Base-by-base conservation (phyloP, 2,113 vertebrate genomes). In the Calyptommatus sinebrachiatus region DNA sequence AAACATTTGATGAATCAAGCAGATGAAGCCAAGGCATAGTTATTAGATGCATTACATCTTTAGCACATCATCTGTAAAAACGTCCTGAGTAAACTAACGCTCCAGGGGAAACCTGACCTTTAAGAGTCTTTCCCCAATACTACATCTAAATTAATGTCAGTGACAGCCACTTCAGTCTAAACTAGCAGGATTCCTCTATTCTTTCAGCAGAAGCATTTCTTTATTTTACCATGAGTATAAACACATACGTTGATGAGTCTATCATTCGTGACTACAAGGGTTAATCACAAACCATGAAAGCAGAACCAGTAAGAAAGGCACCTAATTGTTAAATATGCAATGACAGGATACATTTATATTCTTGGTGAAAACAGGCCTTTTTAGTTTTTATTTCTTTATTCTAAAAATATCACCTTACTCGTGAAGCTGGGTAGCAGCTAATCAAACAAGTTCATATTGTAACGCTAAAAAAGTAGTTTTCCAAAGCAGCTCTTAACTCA, bases 1-100 rank as follows among this genome's bases (percentile, higher is more conserved):
- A 85, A 89, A 88, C 89, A 90, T 84, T 88, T 91, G 92, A 94
- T 93, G 90, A 91, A 92, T 93, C 90, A 93, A 93, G 86, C 67
- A 93, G 87, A 89, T 91, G 82, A 94, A 94, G 85, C 93, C 82
- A 88, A 93, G 84, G 88, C 89, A 83, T 82, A 90, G 90, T 90
- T 93, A 92, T 92, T 89, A 92, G 85, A 89, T 90, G 77, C 79
- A 93, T 87, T 91, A 91, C 86, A 91, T 94, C 92, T 92, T 92
- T 91, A 91, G 90, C 91, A 91, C 81, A 92, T 92, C 91, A 90
- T 89, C 89, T 90, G 88, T 93, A 91, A 94, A 93, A 93, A 91
- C 74, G 84, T 80, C 90, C 86, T 86, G 90, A 84, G 85, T 87
- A 94, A 91, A 86, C 81, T 88, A 91, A 90, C 77, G 83, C 92